Evolutionary conservation across 2,797 vertebrate genomes (phyloP).

Genomic region (Microhierax caerulescens): DNA sequence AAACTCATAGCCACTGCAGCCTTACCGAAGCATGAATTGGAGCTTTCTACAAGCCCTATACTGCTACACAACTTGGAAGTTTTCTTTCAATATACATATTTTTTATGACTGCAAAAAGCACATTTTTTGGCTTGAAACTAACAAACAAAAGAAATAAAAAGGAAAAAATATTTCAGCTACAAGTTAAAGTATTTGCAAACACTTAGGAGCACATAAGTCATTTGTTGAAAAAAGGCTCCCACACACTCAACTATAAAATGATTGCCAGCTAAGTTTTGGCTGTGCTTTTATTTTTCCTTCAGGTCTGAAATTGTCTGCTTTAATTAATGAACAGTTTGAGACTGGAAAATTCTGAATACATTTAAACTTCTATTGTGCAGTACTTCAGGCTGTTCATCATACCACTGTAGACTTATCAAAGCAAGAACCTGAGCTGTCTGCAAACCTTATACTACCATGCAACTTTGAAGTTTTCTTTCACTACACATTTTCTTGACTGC

Average conservation of each 20-base stretch:
- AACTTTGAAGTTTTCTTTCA: neutral
- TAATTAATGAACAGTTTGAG: conserved; percentile 33
- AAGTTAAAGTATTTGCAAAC: neutral
- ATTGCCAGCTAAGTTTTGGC: conserved; percentile 8
- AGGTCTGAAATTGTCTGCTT: conserved; percentile 28
- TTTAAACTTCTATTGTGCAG: neutral
- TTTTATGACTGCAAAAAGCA: neutral
- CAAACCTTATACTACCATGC: neutral
- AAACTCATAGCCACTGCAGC: neutral
- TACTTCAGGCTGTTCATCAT: neutral
- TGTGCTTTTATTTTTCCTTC: conserved; percentile 33
- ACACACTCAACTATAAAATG: neutral
- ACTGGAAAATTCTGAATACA: conserved; percentile 10
- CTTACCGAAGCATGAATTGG: neutral
- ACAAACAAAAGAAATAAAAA: too few relatives aligned
- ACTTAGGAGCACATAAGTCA: neutral
- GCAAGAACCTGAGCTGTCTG: neutral
- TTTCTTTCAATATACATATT: neutral
- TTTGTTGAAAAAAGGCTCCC: neutral
- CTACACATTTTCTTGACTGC: neutral
- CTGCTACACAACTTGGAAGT: neutral
- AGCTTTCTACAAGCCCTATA: neutral
- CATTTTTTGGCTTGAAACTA: neutral
- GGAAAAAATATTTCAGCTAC: neutral
- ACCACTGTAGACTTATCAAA: neutral